Evolutionary conservation across 2,797 vertebrate genomes (phyloP).

Genomic region (Merluccius polli): DNA sequence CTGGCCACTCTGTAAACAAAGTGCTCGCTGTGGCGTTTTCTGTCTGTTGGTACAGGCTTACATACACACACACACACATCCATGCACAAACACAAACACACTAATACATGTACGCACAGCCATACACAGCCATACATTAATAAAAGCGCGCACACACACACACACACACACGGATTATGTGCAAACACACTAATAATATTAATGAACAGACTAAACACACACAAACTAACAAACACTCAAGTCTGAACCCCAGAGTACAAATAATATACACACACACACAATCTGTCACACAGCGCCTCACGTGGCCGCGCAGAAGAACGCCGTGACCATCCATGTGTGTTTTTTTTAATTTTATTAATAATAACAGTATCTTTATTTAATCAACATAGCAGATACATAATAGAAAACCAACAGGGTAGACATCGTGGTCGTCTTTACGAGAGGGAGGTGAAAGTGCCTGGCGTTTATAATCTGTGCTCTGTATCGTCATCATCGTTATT

Average conservation of each 20-base stretch:
- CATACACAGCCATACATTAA: too few relatives aligned
- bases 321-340: conserved; percentile 60
- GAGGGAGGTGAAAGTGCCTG: conserved; percentile 92
- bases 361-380: conserved; percentile 77
- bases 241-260: not conserved
- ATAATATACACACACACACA: not conserved
- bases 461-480: conserved; percentile 79
- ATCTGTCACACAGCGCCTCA: conserved; percentile 33
- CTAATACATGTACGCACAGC: not conserved
- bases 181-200: too few relatives aligned
- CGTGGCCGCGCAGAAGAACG: conserved; percentile 32
- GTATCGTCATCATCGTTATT: conserved; percentile 62
- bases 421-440: conserved; percentile 76
- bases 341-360: conserved; percentile 68
- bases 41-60: not conserved
- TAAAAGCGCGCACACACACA: too few relatives aligned
- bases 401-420: conserved; percentile 75
- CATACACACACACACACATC: not conserved
- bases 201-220: too few relatives aligned
- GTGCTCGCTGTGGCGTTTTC: not conserved
- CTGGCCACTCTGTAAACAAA: not conserved
- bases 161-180: too few relatives aligned
- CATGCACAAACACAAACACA: too few relatives aligned
- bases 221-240: too few relatives aligned
- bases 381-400: conserved; percentile 79